A percentile compares a stretch with the other conserved stretches of the same genome.
Conservation (phyloP, 2,888 invertebrate species). For the Xanthia icteritia region DNA sequence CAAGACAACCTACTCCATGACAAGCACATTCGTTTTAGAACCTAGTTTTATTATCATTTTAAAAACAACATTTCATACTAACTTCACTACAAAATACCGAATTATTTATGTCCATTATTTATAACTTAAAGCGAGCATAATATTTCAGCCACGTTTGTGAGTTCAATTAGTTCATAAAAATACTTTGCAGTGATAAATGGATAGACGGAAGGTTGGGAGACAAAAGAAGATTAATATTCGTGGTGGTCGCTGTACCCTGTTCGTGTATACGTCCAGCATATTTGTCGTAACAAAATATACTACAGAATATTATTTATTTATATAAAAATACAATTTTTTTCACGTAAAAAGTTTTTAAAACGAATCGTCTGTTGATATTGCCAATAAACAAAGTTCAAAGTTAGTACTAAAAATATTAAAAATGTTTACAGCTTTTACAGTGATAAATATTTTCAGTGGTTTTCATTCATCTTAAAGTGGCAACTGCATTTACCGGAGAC, state of each 20-base stretch:
- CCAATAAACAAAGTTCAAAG: neutral
- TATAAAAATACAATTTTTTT: slow-evolving; percentile 19
- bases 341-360: neutral
- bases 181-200: slow-evolving; percentile 73
- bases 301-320: slow-evolving; percentile 22
- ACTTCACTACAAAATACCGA: slow-evolving; percentile 33
- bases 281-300: slow-evolving; percentile 42
- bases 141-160: slow-evolving; percentile 68
- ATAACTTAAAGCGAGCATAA: slow-evolving; percentile 57
- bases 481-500: neutral
- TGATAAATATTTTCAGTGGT: neutral
- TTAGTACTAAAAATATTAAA: neutral
- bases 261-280: slow-evolving; percentile 53
- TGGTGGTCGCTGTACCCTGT: slow-evolving; percentile 53
- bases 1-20: neutral
- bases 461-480: neutral
- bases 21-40: neutral
- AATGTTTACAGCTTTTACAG: neutral
- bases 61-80: slow-evolving; percentile 15
- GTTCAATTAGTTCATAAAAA: slow-evolving; percentile 76
- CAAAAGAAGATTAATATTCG: slow-evolving; percentile 74
- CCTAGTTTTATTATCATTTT: neutral
- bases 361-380: neutral
- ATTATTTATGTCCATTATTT: slow-evolving; percentile 55
- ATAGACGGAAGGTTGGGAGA: slow-evolving; percentile 70